A percentile compares a stretch with the other conserved stretches of the same genome.
These are phyloP conservation scores for Diachasmimorpha longicaudata DNA, from an alignment of 1,140 invertebrate species.

Conservation along the genomic window DNA sequence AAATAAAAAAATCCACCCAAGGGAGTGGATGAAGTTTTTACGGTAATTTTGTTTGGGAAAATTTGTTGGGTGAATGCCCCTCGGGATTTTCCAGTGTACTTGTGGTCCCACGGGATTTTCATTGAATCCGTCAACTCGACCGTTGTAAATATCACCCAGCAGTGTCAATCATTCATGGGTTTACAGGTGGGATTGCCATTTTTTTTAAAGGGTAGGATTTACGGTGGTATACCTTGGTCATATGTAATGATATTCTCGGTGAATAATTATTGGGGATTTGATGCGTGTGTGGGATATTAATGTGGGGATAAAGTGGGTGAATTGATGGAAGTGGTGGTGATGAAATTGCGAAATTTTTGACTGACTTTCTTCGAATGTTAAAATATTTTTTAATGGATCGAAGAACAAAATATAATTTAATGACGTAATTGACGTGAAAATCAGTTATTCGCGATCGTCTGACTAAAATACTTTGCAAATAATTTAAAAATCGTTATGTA, in stretches of 20 bases:
- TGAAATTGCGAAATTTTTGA: too few species aligned
- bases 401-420: too few species aligned
- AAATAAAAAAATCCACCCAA: neutral
- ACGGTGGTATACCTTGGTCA: neutral
- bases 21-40: neutral
- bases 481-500: too few species aligned
- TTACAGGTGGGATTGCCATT: constrained; percentile 16
- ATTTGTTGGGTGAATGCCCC: neutral
- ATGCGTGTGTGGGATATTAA: too few species aligned
- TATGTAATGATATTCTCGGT: neutral
- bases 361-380: too few species aligned
- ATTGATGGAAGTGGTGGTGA: too few species aligned
- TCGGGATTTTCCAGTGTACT: neutral
- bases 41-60: neutral
- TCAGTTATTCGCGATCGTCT: too few species aligned
- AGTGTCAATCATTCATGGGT: constrained; percentile 18
- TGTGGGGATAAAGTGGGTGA: too few species aligned
- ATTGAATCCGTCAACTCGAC: constrained; percentile 21
- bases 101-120: constrained; percentile 7
- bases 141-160: constrained; percentile 10
- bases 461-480: too few species aligned
- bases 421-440: too few species aligned
- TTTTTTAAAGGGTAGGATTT: neutral
- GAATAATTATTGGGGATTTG: neutral
- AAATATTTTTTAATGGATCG: too few species aligned